These are phyloP conservation scores for Columba janthina DNA, from an alignment of 2,113 vertebrate species.

Conservation along the genomic window DNA sequence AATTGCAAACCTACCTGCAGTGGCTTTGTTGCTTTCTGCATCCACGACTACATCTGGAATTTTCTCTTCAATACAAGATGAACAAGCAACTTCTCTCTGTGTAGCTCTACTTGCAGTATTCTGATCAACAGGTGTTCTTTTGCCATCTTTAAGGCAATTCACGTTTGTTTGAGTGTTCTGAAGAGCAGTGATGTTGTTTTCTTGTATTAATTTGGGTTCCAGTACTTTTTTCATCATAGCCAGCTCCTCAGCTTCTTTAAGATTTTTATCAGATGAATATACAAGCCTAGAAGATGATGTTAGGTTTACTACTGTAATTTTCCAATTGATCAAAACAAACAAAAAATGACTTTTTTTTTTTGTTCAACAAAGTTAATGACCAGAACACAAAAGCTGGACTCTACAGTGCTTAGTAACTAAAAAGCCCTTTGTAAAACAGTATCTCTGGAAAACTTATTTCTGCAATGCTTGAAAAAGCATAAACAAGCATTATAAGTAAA, in stretches of 20 bases:
- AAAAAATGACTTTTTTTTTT: background rate
- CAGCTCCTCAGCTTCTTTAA: conserved; percentile 73
- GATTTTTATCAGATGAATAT: conserved; percentile 75
- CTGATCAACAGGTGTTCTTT: background rate
- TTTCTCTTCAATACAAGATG: conserved; percentile 23
- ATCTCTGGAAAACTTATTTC: background rate
- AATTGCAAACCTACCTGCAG: conserved; percentile 55
- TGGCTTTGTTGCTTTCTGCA: background rate
- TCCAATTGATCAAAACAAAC: background rate
- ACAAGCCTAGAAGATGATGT: conserved; percentile 69
- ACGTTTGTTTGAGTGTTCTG: background rate
- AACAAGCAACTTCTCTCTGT: conserved; percentile 30
- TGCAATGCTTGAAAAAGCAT: background rate
- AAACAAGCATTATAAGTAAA: background rate
- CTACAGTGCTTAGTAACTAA: background rate
- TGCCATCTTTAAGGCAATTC: background rate
- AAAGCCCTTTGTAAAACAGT: fast-evolving
- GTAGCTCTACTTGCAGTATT: background rate
- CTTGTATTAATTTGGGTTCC: conserved; percentile 2
- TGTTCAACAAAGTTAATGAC: background rate
- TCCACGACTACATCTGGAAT: conserved; percentile 1
- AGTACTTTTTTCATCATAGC: conserved; percentile 57
- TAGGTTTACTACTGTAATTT: conserved; percentile 12
- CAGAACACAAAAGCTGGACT: background rate
- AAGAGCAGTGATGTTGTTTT: background rate